Evolutionary conservation across 2,797 vertebrate genomes (phyloP).

Genomic region (Pachyuromys duprasi): DNA sequence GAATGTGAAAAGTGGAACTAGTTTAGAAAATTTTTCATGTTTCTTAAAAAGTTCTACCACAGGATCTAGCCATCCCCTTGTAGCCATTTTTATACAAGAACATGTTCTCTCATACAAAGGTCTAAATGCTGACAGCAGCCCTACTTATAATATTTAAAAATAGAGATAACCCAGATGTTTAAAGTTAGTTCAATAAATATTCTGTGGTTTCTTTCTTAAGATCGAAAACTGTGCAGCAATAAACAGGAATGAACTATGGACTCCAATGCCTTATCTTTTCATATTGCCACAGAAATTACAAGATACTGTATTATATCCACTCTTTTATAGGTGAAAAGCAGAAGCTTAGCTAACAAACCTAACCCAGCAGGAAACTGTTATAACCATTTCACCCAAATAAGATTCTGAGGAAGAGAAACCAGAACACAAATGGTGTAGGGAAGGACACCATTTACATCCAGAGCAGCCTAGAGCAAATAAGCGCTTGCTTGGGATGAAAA

Average conservation of each 20-base stretch:
- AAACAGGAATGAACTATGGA: not conserved
- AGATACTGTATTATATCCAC: not conserved
- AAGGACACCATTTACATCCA: not conserved
- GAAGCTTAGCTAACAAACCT: not conserved
- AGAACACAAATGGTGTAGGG: not conserved
- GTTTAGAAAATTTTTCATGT: not conserved
- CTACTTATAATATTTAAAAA: not conserved
- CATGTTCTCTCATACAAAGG: not conserved
- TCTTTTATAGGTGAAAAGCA: not conserved
- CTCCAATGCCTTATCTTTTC: not conserved
- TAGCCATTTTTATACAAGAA: not conserved
- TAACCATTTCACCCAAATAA: not conserved
- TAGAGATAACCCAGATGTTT: constrained; percentile 2
- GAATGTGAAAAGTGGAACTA: not conserved
- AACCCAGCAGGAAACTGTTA: not conserved
- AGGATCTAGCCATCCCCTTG: not conserved
- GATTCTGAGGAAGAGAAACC: not conserved
- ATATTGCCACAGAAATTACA: not conserved
- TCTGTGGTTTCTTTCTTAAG: not conserved
- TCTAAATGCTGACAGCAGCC: not conserved
- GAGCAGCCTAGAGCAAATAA: not conserved
- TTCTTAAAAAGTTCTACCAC: not conserved
- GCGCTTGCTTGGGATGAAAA: not conserved
- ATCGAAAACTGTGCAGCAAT: not conserved
- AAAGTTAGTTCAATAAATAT: not conserved